Evolutionary conservation across 2,113 vertebrate genomes (phyloP).

Genomic region (Pampusana beccarii): DNA sequence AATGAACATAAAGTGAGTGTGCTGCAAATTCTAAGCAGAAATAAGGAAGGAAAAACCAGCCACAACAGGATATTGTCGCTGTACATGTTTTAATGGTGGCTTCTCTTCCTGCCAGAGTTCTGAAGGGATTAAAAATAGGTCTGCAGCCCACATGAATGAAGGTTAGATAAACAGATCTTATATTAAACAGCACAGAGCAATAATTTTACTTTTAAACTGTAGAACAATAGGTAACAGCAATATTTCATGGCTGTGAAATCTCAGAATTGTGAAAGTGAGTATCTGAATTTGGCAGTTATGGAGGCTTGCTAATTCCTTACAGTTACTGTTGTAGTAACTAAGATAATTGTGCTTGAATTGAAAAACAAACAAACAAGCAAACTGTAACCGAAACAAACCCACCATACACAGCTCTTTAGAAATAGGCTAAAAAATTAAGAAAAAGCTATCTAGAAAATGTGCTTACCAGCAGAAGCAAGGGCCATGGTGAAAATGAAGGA

Average conservation of each 20-base stretch:
- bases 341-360: not conserved
- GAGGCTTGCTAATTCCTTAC: not conserved
- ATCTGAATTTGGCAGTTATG: not conserved
- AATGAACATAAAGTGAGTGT: not conserved
- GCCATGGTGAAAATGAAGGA: not conserved
- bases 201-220: not conserved
- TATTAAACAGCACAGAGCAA: not conserved
- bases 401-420: not conserved
- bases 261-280: not conserved
- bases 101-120: not conserved
- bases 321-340: not conserved
- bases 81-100: not conserved
- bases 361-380: not conserved
- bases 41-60: not conserved
- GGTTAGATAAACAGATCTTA: not conserved
- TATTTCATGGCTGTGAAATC: not conserved
- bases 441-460: not conserved
- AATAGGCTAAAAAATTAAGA: not conserved
- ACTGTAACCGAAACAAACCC: not conserved
- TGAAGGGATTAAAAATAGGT: not conserved
- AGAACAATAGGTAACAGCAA: not conserved
- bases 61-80: not conserved
- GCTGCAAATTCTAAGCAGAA: constrained; percentile 9
- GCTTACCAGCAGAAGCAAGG: not conserved
- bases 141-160: not conserved